A percentile compares a stretch with the other conserved stretches of the same genome.
These are phyloP conservation scores for Lepus americanus DNA, from an alignment of 2,113 vertebrate genomes.

Conservation along the genomic window DNA sequence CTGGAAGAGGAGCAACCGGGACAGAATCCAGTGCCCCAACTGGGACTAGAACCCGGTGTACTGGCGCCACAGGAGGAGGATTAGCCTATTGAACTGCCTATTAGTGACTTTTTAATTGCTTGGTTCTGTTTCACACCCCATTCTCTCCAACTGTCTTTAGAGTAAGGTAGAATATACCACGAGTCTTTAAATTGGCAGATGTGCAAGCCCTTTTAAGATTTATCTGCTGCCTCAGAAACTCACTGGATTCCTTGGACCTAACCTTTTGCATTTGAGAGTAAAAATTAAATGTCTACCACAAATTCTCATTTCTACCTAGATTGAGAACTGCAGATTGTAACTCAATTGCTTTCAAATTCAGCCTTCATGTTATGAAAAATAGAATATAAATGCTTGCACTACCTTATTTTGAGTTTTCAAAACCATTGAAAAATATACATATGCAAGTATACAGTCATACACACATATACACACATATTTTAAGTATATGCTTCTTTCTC, in stretches of 20 bases:
- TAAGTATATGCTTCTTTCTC: background rate
- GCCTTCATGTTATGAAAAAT: background rate
- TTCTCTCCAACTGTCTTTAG: background rate
- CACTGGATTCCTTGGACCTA: background rate
- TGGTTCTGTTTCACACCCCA: too few relatives aligned
- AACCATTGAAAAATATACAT: background rate
- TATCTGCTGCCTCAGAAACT: background rate
- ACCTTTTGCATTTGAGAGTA: background rate
- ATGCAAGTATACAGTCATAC: background rate
- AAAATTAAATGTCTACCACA: background rate
- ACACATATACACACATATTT: background rate
- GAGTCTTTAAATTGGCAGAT: background rate
- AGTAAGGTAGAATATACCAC: background rate
- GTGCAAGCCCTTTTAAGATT: background rate
- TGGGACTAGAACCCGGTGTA: too few relatives aligned
- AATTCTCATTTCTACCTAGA: background rate
- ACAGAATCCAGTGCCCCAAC: too few relatives aligned
- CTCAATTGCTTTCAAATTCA: background rate
- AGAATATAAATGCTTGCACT: background rate
- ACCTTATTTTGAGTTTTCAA: background rate
- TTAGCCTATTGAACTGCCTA: too few relatives aligned
- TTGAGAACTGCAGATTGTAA: background rate
- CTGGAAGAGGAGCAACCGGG: too few relatives aligned
- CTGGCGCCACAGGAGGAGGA: too few relatives aligned
- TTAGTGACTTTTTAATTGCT: too few relatives aligned